Evolutionary conservation across 2,797 vertebrate species (phyloP), one percentile per base, ranked within the genome.

Genomic region (Columba guinea): DNA sequence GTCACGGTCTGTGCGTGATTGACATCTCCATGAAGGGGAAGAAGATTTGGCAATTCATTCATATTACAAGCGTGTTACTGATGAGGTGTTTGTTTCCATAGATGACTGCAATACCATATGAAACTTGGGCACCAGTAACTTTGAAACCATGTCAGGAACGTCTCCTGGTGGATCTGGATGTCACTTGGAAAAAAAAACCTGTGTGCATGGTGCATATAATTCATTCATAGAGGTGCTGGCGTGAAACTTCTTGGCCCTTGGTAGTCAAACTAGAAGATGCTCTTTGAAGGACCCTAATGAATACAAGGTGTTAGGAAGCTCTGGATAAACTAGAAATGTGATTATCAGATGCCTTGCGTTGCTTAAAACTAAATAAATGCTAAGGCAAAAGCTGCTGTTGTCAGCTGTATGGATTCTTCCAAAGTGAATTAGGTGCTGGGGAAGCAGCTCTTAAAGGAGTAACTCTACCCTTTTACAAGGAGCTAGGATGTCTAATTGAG

Each of bases 361-460:
- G 37, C 20, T 91, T 80, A 39, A 71, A 85, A 35, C 9, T 9
- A 35, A 41, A 46, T 17, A 77, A 92, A 87, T 30, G 11, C 17
- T 48, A 77, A 77, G 8, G 6, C 7, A 48, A 76, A 41, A 53
- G n/a, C 22, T 80, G 70, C 78, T 71, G 8, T 35, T 65, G 16
- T 2, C 26, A 34, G 4, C 32, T 1, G 3, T 4, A 0, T 10
- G 7, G 27, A 2, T 63, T 70, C 41, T 51, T 64, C 19, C 22
- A 6, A 13, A 49, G 41, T 3, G 39, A 34, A 10, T 20, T 60
- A 44, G 52, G 35, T 63, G 53, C 56, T n/a, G 67, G 51, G 71
- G 77, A 58, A 52, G 55, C 51, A 32, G 7, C 32, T 48, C 76
- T 53, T 58, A 51, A 44, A 32, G 23, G 52, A 64, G 9, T 32